Evolutionary conservation across 2,888 invertebrate species (phyloP), one percentile per base, ranked within the genome.

Genomic region (Lutraria lutraria): DNA sequence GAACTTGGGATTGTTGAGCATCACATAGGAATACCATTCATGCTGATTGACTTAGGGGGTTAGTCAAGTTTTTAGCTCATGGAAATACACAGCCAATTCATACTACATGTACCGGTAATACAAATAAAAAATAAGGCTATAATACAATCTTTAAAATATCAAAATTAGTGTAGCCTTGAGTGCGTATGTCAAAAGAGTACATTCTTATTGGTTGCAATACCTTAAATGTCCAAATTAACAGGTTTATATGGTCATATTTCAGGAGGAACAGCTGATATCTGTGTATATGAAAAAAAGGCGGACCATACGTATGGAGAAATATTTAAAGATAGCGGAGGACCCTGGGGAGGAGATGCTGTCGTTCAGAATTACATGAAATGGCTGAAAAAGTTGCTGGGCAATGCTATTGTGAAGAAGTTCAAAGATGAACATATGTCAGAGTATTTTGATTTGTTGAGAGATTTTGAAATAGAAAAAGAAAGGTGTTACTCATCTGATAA

Each of bases 11-110:
- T 25, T 2, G 68, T 53, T 12, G 29, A 72, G 15, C 72, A 72
- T 21, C 52, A 31, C 31, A 25, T 52, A 25, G 87, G 87, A 1
- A 82, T 81, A 60, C 68, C 81, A 21, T 89, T 84, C n/a, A 89
- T 89, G 87, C 82, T 89, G 19, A 72, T 87, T n/a, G 89, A 89
- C 79, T 63, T 89, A 34, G 89, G 89, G 86, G 89, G 89, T 89
- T 56, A 43, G 31, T 8, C 43, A 43, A 43, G 8, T 2, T 2
- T 10, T 52, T 16, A 54, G 16, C n/a, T n/a, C n/a, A n/a, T n/a
- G n/a, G n/a, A n/a, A n/a, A n/a, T n/a, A n/a, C n/a, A n/a, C n/a
- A n/a, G n/a, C n/a, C n/a, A n/a, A n/a, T n/a, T n/a, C n/a, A n/a
- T n/a, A n/a, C n/a, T n/a, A n/a, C n/a, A n/a, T n/a, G n/a, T n/a